A percentile compares a stretch with the other conserved stretches of the same genome.
These are phyloP conservation scores for Cosmia trapezina DNA, from an alignment of 2,888 invertebrate species.

Conservation along the genomic window DNA sequence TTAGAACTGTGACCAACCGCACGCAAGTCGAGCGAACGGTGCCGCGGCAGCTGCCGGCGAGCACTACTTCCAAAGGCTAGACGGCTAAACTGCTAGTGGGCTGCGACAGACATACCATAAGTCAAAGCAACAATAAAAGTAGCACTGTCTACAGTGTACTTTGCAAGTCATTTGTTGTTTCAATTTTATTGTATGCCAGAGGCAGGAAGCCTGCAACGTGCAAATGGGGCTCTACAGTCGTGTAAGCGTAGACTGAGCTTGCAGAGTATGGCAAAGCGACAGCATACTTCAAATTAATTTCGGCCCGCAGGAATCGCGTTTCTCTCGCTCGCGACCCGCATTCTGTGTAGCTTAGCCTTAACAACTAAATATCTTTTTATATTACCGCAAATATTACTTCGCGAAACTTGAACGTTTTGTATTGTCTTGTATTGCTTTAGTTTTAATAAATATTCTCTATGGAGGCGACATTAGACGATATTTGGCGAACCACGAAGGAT, in stretches of 20 bases:
- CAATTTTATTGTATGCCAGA: background rate
- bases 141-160: background rate
- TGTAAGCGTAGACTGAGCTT: background rate
- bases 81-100: too few relatives aligned
- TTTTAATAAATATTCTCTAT: conserved; percentile 63
- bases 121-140: background rate
- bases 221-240: background rate
- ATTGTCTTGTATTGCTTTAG: conserved; percentile 63
- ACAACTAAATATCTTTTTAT: conserved; percentile 52
- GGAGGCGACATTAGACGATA: conserved; percentile 61
- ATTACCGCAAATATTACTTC: conserved; percentile 52
- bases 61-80: too few relatives aligned
- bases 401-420: conserved; percentile 54
- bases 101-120: background rate
- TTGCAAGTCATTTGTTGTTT: background rate
- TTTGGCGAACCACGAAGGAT: conserved; percentile 58
- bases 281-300: background rate
- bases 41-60: too few relatives aligned
- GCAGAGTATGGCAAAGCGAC: background rate
- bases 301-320: background rate
- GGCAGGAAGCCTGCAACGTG: background rate
- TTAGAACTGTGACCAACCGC: too few relatives aligned
- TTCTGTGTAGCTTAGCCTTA: conserved; percentile 5
- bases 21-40: too few relatives aligned
- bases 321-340: background rate